Evolutionary conservation across 2,888 invertebrate genomes (phyloP), one percentile per base, ranked within the genome.

Genomic region (Lingula anatina): DNA sequence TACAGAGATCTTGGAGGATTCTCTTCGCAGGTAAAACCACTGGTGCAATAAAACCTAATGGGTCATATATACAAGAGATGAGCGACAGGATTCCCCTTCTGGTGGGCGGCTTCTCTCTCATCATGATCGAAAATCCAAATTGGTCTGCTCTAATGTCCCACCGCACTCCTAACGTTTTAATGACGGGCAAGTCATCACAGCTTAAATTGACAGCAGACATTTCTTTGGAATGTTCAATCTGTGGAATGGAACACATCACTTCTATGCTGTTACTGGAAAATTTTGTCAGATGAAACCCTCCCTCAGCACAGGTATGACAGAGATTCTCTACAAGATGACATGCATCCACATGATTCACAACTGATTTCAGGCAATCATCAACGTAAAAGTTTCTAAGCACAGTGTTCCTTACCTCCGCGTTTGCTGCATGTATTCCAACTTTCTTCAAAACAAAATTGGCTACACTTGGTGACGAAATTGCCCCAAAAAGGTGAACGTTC

Each of bases 401-500:
- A 26, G 54, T 49, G 3, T 49, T 37, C 3, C 15, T 3, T 7
- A 48, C 48, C 23, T 47, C 47, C 3, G 4, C 18, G 18, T 52
- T 50, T 20, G 23, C 42, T 15, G 20, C 9, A 23, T 23, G 28
- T n/a, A n/a, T n/a, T n/a, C n/a, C n/a, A 5, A 43, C 44, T 12
- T 21, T 31, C 12, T 28, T 20, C 2, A 41, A 37, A 5, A 31
- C 44, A 37, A 38, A 54, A 15, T 36, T 47, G 9, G 52, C 52
- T 18, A 50, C 46, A 15, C 50, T 50, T 12, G 53, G 50, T n/a
- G 54, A 54, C 7, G 54, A 43, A 18, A 35, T 42, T 23, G 50
- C 51, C 2, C 55, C 55, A 38, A 56, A 56, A 3, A 55, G 51
- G 26, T 55, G 54, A 3, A 48, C 48, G 21, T 37, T 15, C 48